A percentile compares a stretch with the other conserved stretches of the same genome.
These are phyloP conservation scores for Colletes latitarsis DNA, from an alignment of 1,140 invertebrate species.

Conservation along the genomic window DNA sequence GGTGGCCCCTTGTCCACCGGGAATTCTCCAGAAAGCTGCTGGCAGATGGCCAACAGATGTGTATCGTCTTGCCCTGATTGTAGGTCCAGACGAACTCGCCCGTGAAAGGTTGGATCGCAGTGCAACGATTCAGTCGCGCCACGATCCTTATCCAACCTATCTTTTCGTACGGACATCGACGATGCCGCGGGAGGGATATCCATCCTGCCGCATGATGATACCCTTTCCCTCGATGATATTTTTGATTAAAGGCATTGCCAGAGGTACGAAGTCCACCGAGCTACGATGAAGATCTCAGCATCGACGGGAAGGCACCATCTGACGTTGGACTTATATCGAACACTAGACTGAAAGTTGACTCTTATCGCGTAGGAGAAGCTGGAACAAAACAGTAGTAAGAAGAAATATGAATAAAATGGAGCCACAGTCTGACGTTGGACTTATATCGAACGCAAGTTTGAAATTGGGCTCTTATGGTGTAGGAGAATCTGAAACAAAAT, in stretches of 20 bases:
- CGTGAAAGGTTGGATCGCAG: slow-evolving; percentile 56
- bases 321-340: too few species aligned
- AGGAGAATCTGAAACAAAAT: too few species aligned
- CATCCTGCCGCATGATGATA: slow-evolving; percentile 33
- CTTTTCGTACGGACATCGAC: slow-evolving; percentile 16
- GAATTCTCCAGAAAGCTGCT: slow-evolving; percentile 41
- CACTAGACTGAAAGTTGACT: too few species aligned
- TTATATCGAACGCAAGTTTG: too few species aligned
- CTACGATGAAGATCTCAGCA: neutral
- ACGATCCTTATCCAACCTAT: slow-evolving; percentile 22
- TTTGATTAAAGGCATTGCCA: slow-evolving; percentile 23
- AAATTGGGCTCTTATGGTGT: too few species aligned
- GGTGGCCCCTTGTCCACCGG: slow-evolving; percentile 13
- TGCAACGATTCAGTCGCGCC: slow-evolving; percentile 24
- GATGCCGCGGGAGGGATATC: slow-evolving; percentile 18
- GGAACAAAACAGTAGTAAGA: too few species aligned
- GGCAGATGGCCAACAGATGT: slow-evolving; percentile 68
- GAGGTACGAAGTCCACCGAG: neutral
- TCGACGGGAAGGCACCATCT: neutral
- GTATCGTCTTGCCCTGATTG: slow-evolving; percentile 59
- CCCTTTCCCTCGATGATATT: slow-evolving; percentile 9
- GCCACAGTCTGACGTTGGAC: too few species aligned
- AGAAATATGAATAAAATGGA: too few species aligned
- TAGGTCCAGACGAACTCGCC: slow-evolving; percentile 43
- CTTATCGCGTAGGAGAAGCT: too few species aligned